Conservation (phyloP, 2,888 invertebrate genomes). For the Hanleya hanleyi region DNA sequence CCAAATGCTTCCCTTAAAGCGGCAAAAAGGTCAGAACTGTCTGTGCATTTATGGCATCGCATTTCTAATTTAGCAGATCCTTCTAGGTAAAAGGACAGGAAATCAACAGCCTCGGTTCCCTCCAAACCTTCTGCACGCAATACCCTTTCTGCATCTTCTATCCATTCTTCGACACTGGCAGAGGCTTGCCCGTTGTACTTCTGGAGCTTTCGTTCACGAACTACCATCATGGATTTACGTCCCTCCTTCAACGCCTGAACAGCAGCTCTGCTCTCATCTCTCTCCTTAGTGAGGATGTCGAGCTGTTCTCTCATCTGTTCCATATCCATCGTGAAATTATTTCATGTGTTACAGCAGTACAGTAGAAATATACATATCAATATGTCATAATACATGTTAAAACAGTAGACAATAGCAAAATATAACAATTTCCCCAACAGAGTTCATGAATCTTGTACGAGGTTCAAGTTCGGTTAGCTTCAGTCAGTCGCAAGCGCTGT, state of each 20-base stretch:
- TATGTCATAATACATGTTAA: too few species aligned
- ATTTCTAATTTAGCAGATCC: not conserved
- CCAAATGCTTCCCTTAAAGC: slow-evolving; percentile 1
- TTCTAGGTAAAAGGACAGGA: not conserved
- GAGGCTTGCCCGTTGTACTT: not conserved
- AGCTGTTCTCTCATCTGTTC: not conserved
- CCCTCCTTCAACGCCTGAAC: not conserved
- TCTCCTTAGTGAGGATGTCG: not conserved
- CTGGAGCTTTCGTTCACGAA: not conserved
- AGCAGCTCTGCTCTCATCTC: not conserved
- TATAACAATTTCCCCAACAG: too few species aligned
- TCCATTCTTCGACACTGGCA: not conserved
- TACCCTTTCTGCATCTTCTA: not conserved
- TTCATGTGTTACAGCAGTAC: too few species aligned
- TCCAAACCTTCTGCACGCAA: not conserved
- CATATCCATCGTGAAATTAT: too few species aligned
- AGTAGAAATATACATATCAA: too few species aligned
- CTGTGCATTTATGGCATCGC: not conserved
- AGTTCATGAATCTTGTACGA: too few species aligned
- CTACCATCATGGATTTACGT: not conserved
- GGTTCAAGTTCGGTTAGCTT: too few species aligned
- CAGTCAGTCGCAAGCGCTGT: too few species aligned
- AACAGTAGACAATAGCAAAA: too few species aligned
- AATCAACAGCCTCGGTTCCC: not conserved
- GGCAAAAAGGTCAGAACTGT: not conserved